Base-by-base conservation (phyloP, 2,888 invertebrate species). In the Crioceris asparagi region DNA sequence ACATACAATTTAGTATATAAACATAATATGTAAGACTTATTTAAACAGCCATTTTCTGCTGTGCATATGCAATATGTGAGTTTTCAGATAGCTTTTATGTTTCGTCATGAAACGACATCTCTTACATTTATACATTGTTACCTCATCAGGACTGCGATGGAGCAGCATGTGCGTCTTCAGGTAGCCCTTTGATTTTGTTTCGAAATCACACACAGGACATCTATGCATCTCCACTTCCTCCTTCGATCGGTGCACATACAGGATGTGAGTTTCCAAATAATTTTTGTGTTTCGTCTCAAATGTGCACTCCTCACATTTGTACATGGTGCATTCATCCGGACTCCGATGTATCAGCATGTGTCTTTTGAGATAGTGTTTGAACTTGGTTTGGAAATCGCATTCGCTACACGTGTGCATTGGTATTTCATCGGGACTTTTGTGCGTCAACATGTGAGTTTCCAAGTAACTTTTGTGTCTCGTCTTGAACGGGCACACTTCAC, bases 231-330 rank as follows among this genome's bases (percentile, higher is more conserved):
- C 42, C 4, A 49, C 43, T 21, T 45, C 47, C 17, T 49, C 49
- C 12, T 39, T 36, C 30, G 39, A 41, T 21, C 43, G 45, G 32
- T 47, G 47, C 25, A 45, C 43, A 4, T 47, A 47, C 30, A 47
- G 26, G 10, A 47, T 43, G 23, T 47, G 47, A 0, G 45, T 47
- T 17, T 49, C 49, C 37, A 51, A 35, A 35, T 48, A 48, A 21
- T 47, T 47, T 35, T 48, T 48, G 35, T 47, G 48, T 27, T 49
- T 47, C 6, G 47, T 45, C 33, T 51, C 49, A 17, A 48, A 51
- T 5, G 44, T 27, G 25, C 51, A 51, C 29, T 43, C 43, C 12
- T 36, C 35, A 32, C 51, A 51, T 23, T 48, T 47, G 39, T 49
- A 47, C 42, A 48, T 46, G 14, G 41, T 42, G 17, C 43, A 42